Base-by-base conservation (phyloP, 2,113 vertebrate species). In the Microcebus ravelobensis region DNA sequence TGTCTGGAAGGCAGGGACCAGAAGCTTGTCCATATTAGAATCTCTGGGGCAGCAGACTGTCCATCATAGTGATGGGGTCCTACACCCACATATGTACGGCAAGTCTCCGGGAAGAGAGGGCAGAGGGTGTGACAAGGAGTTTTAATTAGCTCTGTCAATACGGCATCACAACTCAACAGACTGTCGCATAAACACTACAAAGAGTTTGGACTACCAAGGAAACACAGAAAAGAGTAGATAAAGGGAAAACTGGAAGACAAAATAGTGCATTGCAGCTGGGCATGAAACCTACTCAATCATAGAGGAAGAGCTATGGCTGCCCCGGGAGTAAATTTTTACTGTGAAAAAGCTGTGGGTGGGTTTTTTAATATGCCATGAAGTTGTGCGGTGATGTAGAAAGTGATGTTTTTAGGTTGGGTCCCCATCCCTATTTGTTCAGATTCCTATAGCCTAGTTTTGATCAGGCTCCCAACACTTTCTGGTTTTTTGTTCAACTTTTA, bases 81-180 rank as follows among this genome's bases (percentile, higher is more conserved):
- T n/a, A 1, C 0, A 7, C 18, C 29, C 20, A 65, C 31, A 15
- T 1, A 6, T 0, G 39, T 17, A 29, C 0, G 21, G 59, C 2
- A 17, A 11, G 15, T 39, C 87, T 70, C 61, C 17, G 20, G n/a
- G 23, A 34, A 11, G 31, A 3, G 0, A 0, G 0, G 8, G 45
- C 13, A 21, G 34, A 65, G n/a, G 42, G 25, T 21, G 34, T 34
- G 48, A 71, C 4, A 6, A 14, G 6, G 12, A 71, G 71, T 29
- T 31, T 42, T 27, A 14, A 3, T 4, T 1, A 8, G 55, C 45
- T 48, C 23, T 31, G n/a, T 39, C 27, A 3, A 18, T 1, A 18
- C 2, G 17, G n/a, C 34, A n/a, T 50, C 3, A 0, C 48, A 20
- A 50, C 36, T 50, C 89, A 18, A 73, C n/a, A 18, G 71, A 73